Evolutionary conservation across 2,888 invertebrate species (phyloP), one percentile per base, ranked within the genome.

Genomic region (Philopedon plagiatum): DNA sequence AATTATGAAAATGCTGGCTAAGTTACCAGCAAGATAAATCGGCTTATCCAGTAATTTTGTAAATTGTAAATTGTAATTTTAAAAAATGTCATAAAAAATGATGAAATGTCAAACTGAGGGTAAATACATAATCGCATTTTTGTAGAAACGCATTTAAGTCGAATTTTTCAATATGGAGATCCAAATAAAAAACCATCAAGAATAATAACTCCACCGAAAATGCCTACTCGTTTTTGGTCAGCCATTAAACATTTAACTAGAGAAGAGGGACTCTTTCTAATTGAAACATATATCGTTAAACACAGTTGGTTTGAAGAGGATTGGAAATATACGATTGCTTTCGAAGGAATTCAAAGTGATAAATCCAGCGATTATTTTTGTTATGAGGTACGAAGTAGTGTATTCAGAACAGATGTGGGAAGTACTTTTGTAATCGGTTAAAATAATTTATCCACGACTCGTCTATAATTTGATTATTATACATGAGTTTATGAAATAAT

Each of bases 241-340:
- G 2, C 49, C 0, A 65, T 71, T 11, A 60, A 64, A 49, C 11
- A 44, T 18, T 41, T 73, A 9, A 32, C 19, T 4, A 60, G 29
- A 23, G 34, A 58, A 46, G 60, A 56, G 23, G 73, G 68, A 7
- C 4, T 58, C 2, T 21, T 44, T n/a, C 49, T 18, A n/a, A 41
- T 64, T 13, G 58, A 71, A 18, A 58, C 11, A 29, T 70, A 63
- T 29, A 70, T 70, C 18, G 11, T 64, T 8, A 3, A 23, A 11
- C 8, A 18, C 5, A 29, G 34, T 23, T 1, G 3, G 5, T 71
- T 71, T n/a, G 13, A 18, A 3, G 54, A 66, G 21, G 21, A 65
- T 39, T 71, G 71, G 61, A 61, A 37, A 54, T 71, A 66, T 54
- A 54, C 65, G 3, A 66, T 65, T 11, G 11, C 7, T 5, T 54